Percentiles rank a stretch among this genome's conserved stretches.
phyloP scores from a whole-genome alignment of 1,140 invertebrate genomes.

The Drosophila erecta region DNA sequence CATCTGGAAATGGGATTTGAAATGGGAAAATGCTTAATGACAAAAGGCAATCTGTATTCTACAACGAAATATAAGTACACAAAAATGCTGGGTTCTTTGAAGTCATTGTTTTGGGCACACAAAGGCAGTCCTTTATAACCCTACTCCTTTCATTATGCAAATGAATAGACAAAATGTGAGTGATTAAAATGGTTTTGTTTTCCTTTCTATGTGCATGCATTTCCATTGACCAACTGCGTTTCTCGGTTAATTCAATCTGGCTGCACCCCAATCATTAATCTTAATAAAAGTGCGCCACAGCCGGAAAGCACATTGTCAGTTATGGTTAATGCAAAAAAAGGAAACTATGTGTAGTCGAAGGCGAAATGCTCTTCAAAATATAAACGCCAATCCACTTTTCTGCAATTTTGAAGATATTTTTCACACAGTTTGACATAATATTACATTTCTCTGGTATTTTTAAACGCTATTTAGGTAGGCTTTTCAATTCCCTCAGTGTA shows the following conservation, averaged over 20 bases:
- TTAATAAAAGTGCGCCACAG: constrained; percentile 65
- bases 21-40: constrained; percentile 26
- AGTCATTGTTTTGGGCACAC: constrained; percentile 35
- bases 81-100: constrained; percentile 53
- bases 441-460: too few species aligned
- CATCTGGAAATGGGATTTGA: constrained; percentile 67
- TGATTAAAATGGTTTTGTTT: constrained; percentile 60
- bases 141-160: constrained; percentile 69
- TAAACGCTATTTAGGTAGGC: too few species aligned
- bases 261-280: constrained; percentile 69
- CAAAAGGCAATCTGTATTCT: constrained; percentile 40
- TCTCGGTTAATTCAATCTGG: constrained; percentile 60
- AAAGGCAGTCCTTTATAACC: constrained; percentile 32
- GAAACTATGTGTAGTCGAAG: background rate
- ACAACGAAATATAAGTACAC: constrained; percentile 26
- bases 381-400: background rate
- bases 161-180: constrained; percentile 50
- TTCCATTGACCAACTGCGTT: constrained; percentile 48
- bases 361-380: background rate
- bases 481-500: background rate
- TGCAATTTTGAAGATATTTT: background rate
- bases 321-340: constrained; percentile 36
- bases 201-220: constrained; percentile 25
- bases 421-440: too few species aligned
- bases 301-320: constrained; percentile 39